A percentile compares a stretch with the other conserved stretches of the same genome.
Conservation (phyloP, 2,888 invertebrate species). For the Tipula helvola region DNA sequence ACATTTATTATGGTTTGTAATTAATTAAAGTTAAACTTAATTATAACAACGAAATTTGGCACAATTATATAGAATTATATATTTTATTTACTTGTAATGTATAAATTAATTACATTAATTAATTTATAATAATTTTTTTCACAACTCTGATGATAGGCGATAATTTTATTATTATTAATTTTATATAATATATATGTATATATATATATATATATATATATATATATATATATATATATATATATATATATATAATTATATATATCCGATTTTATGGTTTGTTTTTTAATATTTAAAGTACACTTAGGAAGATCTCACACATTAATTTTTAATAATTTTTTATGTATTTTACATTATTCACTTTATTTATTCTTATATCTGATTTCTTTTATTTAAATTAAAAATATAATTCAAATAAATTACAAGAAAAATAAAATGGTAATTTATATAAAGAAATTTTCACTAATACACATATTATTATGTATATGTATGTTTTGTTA, state of each 20-base stretch:
- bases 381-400: not conserved
- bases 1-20: not conserved
- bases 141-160: conserved; percentile 11
- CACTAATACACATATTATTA: not conserved
- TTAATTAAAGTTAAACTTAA: not conserved
- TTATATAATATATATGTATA: conserved; percentile 18
- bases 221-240: conserved; percentile 18
- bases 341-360: not conserved
- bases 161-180: conserved; percentile 10
- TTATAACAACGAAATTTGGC: conserved; percentile 7
- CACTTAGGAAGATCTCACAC: conserved; percentile 11
- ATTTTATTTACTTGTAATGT: not conserved
- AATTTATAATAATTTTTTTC: conserved; percentile 8
- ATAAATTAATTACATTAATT: not conserved
- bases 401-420: not conserved
- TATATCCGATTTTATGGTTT: not conserved
- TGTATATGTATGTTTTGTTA: not conserved
- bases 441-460: not conserved
- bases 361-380: not conserved
- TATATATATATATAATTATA: conserved; percentile 12
- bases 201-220: conserved; percentile 22
- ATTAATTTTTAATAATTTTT: conserved; percentile 7
- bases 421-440: not conserved
- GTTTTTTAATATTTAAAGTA: conserved; percentile 9
- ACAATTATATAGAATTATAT: conserved; percentile 8